Base-by-base conservation (phyloP, 1,140 invertebrate genomes). In the Pristionchus pacificus region DNA sequence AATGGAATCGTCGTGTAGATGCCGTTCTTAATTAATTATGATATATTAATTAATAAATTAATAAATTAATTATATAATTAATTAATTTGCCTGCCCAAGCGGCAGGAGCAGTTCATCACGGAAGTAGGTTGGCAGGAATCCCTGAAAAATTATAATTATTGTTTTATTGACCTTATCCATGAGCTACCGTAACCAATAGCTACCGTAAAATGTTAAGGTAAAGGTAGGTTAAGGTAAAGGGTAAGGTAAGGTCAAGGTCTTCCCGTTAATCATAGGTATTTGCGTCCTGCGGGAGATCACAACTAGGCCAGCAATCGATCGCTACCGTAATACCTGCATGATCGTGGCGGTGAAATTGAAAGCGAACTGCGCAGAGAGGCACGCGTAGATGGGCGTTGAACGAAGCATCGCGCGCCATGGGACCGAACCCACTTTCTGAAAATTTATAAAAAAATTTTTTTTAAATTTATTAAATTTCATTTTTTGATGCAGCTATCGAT, bases 1-100 rank as follows among this genome's bases (percentile, higher is more conserved):
- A 67, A 67, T 3, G 65, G 65, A 58, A 67, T 67, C 65, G 33
- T 58, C 2, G 65, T 67, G 65, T 67, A 67, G 65, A 67, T 28
- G 10, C 65, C 65, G 38, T 67, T 67, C 65, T 67, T 19, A 49
- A 67, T 15, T 10, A 29, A 24, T 29, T 2, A 65, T 13, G 6
- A 6, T 10, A 19, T 49, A 49, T 19, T 10, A 49, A 6, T 19
- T 49, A 19, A 49, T 49, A 49, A 10, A 49, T 19, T 6, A 49
- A 49, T 10, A 19, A 49, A 19, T 49, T 19, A 49, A 30, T n/a
- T n/a, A n/a, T n/a, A n/a, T n/a, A n/a, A n/a, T n/a, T n/a, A n/a
- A n/a, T n/a, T n/a, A n/a, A n/a, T n/a, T n/a, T n/a, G 19, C 38
- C 19, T 49, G 38, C 6, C 19, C 19, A 6, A 49, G 38, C 19